A percentile compares a stretch with the other conserved stretches of the same genome.
phyloP scores from a whole-genome alignment of 2,888 invertebrate genomes.

The Meteorus colon region DNA sequence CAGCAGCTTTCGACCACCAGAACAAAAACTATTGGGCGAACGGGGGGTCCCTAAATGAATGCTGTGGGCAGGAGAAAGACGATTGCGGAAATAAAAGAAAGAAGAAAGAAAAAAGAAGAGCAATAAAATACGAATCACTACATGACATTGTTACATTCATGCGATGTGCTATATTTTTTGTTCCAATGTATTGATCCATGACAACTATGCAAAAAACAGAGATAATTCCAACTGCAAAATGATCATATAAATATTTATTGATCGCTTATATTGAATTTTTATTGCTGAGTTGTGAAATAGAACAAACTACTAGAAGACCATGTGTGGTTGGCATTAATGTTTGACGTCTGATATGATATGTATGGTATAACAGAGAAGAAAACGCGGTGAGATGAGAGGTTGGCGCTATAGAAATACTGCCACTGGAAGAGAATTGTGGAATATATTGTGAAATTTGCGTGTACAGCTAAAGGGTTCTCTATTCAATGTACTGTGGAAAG shows the following conservation, averaged over 20 bases:
- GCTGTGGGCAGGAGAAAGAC: background rate
- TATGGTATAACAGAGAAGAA: constrained; percentile 14
- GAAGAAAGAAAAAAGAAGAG: background rate
- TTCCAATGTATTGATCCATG: background rate
- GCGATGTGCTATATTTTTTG: background rate
- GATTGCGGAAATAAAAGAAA: background rate
- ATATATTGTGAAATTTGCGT: constrained; percentile 39
- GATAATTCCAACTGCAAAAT: background rate
- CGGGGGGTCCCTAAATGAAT: background rate
- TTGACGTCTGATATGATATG: constrained; percentile 36
- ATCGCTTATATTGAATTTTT: background rate
- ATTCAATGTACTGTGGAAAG: constrained; percentile 24
- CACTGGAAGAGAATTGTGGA: constrained; percentile 38
- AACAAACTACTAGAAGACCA: constrained; percentile 29
- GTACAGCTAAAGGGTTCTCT: constrained; percentile 34
- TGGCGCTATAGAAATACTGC: constrained; percentile 1
- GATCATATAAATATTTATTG: background rate
- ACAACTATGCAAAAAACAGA: background rate
- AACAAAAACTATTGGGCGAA: constrained; percentile 18
- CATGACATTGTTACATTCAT: background rate
- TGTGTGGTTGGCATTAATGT: constrained; percentile 36
- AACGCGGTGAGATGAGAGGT: background rate
- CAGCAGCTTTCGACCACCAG: constrained; percentile 21
- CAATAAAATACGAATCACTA: background rate
- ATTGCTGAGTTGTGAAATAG: constrained; percentile 18